Percentiles rank a stretch among this genome's conserved stretches.
These are phyloP conservation scores for Microcebus griseorufus DNA, from an alignment of 2,113 vertebrate species.

Conservation along the genomic window DNA sequence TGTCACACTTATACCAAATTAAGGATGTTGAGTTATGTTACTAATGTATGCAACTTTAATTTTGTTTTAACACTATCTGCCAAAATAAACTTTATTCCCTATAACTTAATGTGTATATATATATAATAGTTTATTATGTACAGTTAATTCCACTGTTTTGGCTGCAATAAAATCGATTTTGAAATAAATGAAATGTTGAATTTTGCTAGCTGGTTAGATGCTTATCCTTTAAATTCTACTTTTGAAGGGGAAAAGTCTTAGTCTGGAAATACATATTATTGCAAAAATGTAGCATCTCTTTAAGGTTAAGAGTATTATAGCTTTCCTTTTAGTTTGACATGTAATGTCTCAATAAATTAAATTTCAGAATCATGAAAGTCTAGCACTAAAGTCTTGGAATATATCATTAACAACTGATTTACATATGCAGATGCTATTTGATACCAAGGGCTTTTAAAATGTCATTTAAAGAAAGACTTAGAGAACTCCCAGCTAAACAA, in stretches of 20 bases:
- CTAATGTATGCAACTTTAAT: constrained; percentile 84
- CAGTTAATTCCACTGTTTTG: constrained; percentile 94
- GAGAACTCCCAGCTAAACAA: constrained; percentile 53
- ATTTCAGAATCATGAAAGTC: constrained; percentile 68
- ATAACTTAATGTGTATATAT: constrained; percentile 90
- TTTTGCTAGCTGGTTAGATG: constrained; percentile 78
- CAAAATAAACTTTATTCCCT: constrained; percentile 88
- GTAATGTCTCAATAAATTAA: constrained; percentile 44
- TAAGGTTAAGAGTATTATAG: constrained; percentile 39
- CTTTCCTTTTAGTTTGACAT: constrained; percentile 70
- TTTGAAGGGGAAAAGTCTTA: constrained; percentile 68
- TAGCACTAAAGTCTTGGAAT: constrained; percentile 63
- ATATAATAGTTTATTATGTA: constrained; percentile 94
- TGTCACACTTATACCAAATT: constrained; percentile 83
- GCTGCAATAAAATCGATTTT: constrained; percentile 93
- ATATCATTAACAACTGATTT: constrained; percentile 58
- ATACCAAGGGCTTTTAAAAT: background rate
- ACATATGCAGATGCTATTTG: constrained; percentile 78
- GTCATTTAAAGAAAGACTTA: background rate
- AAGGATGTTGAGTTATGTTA: constrained; percentile 82
- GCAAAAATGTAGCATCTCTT: constrained; percentile 74
- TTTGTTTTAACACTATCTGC: constrained; percentile 88
- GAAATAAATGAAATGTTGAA: constrained; percentile 80
- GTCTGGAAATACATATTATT: constrained; percentile 67
- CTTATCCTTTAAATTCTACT: constrained; percentile 61